Conservation (phyloP, 1,140 invertebrate genomes). For the Drosophila arawakana region DNA sequence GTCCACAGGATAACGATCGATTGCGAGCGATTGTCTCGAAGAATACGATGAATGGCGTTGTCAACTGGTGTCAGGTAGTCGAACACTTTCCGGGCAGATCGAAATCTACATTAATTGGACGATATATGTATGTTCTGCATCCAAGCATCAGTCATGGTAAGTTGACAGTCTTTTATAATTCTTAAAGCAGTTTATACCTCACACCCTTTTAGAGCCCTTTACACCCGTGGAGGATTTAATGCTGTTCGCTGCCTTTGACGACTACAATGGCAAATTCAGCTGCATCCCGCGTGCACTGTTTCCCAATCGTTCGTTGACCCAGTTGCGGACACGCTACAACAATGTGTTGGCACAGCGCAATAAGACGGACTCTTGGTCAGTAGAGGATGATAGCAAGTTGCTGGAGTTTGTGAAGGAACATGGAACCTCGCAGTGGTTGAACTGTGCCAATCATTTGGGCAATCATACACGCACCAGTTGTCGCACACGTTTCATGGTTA, state of each 20-base stretch:
- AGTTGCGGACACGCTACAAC: conserved; percentile 86
- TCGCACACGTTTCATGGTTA: conserved; percentile 84
- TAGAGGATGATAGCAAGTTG: conserved; percentile 84
- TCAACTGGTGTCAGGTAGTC: conserved; percentile 88
- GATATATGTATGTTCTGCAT: conserved; percentile 84
- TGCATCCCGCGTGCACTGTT: conserved; percentile 85
- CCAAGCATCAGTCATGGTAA: conserved; percentile 81
- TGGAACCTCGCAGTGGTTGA: conserved; percentile 84
- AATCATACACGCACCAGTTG: conserved; percentile 85
- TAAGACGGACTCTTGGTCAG: conserved; percentile 84
- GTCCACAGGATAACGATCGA: conserved; percentile 86
- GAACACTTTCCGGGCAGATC: conserved; percentile 86
- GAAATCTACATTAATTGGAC: conserved; percentile 88
- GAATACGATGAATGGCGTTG: conserved; percentile 86
- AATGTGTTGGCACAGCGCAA: conserved; percentile 82
- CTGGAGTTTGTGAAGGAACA: conserved; percentile 79
- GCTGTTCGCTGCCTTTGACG: conserved; percentile 86
- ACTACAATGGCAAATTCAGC: conserved; percentile 87
- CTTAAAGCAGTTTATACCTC: neutral
- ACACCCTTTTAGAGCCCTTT: conserved; percentile 75
- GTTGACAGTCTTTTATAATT: neutral
- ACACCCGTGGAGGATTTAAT: conserved; percentile 87
- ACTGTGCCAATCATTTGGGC: conserved; percentile 82
- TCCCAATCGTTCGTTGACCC: conserved; percentile 85
- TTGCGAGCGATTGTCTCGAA: conserved; percentile 86